Evolutionary conservation across 2,113 vertebrate genomes (phyloP).

Genomic region (Hymenochirus boettgeri): DNA sequence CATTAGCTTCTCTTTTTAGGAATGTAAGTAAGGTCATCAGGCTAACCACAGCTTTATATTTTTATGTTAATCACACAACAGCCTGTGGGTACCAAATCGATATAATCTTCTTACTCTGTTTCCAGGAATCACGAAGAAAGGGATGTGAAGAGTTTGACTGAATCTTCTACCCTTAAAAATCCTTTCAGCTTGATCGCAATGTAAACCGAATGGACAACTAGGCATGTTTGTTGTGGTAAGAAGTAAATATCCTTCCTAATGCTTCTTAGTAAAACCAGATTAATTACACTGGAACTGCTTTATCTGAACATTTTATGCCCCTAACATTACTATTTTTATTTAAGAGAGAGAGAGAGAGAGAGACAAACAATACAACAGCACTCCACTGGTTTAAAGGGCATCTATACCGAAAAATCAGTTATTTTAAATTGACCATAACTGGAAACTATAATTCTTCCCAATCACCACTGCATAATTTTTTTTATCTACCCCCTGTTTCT

Average conservation of each 20-base stretch:
- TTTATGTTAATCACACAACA: slow-evolving; percentile 23
- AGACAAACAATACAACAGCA: too few relatives aligned
- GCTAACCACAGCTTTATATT: neutral
- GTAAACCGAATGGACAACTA: slow-evolving; percentile 21
- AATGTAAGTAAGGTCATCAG: neutral
- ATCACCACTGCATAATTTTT: too few relatives aligned
- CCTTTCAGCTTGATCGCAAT: slow-evolving; percentile 28
- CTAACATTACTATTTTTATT: too few relatives aligned
- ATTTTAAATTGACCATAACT: too few relatives aligned
- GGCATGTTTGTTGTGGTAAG: slow-evolving; percentile 24
- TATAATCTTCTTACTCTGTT: slow-evolving; percentile 31
- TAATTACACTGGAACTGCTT: slow-evolving; percentile 9
- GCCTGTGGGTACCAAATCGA: slow-evolving; percentile 20
- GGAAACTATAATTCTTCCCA: too few relatives aligned
- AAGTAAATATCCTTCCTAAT: slow-evolving; percentile 18
- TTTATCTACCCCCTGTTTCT: too few relatives aligned
- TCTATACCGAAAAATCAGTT: too few relatives aligned
- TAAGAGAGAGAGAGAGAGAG: too few relatives aligned
- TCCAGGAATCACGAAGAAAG: slow-evolving; percentile 25
- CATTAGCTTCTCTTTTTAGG: neutral
- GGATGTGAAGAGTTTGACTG: slow-evolving; percentile 15
- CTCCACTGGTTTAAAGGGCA: too few relatives aligned
- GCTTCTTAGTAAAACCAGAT: slow-evolving; percentile 18
- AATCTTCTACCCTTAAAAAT: slow-evolving; percentile 37
- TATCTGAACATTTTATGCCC: neutral